A percentile compares a stretch with the other conserved stretches of the same genome.
phyloP scores from a whole-genome alignment of 2,888 invertebrate genomes.

The Prosopocoilus inquinatus region DNA sequence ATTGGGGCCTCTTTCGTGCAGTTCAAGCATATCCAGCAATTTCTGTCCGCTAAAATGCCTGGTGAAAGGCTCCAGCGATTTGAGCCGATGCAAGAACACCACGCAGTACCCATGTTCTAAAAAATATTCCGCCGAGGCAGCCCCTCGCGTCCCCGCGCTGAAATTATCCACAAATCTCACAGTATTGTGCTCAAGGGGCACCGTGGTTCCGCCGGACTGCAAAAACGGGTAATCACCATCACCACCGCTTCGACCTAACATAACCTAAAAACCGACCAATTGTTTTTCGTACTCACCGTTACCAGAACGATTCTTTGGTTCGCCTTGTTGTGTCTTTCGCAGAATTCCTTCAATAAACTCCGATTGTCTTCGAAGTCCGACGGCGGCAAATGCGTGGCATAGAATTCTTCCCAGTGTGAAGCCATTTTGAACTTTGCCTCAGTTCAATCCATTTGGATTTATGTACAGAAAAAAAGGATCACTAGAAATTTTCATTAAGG shows the following conservation, averaged over 20 bases:
- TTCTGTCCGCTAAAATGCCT: constrained; percentile 81
- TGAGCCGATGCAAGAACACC: constrained; percentile 88
- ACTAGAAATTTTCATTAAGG: too few relatives aligned
- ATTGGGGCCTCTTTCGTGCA: constrained; percentile 63
- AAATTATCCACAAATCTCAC: constrained; percentile 99
- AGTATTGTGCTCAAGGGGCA: constrained; percentile 94
- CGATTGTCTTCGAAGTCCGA: constrained; percentile 74
- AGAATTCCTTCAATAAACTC: constrained; percentile 70
- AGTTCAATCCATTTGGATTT: not conserved
- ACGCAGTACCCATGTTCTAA: constrained; percentile 84
- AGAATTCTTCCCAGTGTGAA: constrained; percentile 80
- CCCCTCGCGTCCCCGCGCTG: constrained; percentile 93
- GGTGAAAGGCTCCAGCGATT: constrained; percentile 88
- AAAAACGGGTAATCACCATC: constrained; percentile 41
- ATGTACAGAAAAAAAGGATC: too few relatives aligned
- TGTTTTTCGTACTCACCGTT: constrained; percentile 61
- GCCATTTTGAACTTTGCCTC: constrained; percentile 36
- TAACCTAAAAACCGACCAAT: constrained; percentile 29
- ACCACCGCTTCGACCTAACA: constrained; percentile 10
- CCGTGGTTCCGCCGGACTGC: constrained; percentile 94
- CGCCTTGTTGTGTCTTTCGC: constrained; percentile 65
- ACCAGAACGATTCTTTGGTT: constrained; percentile 73
- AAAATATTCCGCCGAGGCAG: constrained; percentile 95
- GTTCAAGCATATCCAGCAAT: constrained; percentile 75
- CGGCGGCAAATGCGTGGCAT: constrained; percentile 74